Conservation (phyloP, 2,888 invertebrate species). For the Drosophila quinaria region DNA sequence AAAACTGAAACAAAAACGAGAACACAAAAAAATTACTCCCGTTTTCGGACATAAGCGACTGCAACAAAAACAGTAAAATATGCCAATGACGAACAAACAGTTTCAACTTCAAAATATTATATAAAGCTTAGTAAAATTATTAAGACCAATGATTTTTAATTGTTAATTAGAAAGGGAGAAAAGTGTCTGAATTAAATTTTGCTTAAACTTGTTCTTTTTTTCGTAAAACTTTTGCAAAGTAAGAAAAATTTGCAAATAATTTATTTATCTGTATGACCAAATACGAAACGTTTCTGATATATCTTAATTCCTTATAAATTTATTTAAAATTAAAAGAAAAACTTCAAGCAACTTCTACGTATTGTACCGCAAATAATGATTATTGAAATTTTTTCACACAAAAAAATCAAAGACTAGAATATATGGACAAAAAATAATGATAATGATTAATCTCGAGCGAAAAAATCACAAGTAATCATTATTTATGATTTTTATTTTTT, state of each 20-base stretch:
- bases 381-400: no score
- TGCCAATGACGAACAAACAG: conserved; percentile 7
- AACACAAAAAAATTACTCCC: neutral
- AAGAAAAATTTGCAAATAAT: neutral
- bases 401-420: no score
- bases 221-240: neutral
- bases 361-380: no score
- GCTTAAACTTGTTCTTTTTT: no score
- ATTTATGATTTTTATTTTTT: no score
- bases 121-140: neutral
- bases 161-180: no score
- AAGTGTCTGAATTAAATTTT: no score
- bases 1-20: conserved; percentile 24
- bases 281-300: neutral
- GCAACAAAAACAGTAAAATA: conserved; percentile 34
- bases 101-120: neutral
- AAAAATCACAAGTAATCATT: no score
- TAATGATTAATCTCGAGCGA: no score
- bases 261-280: no score
- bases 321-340: neutral
- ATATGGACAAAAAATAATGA: no score
- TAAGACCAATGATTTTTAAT: no score
- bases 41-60: conserved; percentile 15
- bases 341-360: neutral
- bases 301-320: neutral